Conservation (phyloP, 2,113 vertebrate species). For the Amblyopsis rosae region DNA sequence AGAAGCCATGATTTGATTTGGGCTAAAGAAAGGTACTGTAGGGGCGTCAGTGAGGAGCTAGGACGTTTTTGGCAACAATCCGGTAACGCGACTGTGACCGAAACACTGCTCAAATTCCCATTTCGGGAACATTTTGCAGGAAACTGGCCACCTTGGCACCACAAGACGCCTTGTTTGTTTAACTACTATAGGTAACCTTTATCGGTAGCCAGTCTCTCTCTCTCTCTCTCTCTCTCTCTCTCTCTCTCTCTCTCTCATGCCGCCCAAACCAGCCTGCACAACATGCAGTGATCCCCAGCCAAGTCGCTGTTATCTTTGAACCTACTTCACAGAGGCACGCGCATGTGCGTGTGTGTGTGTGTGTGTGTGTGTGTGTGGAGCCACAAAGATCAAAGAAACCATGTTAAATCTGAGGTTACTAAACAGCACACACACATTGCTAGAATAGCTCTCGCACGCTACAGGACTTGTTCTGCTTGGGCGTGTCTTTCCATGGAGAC, state of each 20-base stretch:
- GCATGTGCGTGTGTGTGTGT: conserved; percentile 25
- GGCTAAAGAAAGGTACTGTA: too few species aligned
- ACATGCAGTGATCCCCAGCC: conserved; percentile 56
- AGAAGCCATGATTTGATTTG: too few species aligned
- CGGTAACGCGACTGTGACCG: too few species aligned
- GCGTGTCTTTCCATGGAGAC: not conserved
- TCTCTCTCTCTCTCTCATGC: not conserved
- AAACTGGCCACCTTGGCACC: too few species aligned
- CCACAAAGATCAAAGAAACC: too few species aligned
- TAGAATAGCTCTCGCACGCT: not conserved
- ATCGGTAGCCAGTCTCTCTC: not conserved
- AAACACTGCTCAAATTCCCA: too few species aligned
- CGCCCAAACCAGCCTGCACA: conserved; percentile 41
- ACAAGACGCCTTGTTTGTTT: too few species aligned
- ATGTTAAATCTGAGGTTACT: conserved; percentile 38
- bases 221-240: too few species aligned
- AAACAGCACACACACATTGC: not conserved
- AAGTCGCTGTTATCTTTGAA: conserved; percentile 73
- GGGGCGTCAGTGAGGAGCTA: too few species aligned
- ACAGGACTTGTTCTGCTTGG: not conserved
- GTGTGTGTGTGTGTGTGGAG: conserved; percentile 25
- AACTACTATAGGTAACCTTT: too few species aligned
- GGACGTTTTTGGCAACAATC: too few species aligned
- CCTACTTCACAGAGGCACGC: conserved; percentile 59
- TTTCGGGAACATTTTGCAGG: too few species aligned